These are phyloP conservation scores for Holothuria glaberrima DNA, from an alignment of 35 echinoderm and acorn worm species.

Conservation along the genomic window DNA sequence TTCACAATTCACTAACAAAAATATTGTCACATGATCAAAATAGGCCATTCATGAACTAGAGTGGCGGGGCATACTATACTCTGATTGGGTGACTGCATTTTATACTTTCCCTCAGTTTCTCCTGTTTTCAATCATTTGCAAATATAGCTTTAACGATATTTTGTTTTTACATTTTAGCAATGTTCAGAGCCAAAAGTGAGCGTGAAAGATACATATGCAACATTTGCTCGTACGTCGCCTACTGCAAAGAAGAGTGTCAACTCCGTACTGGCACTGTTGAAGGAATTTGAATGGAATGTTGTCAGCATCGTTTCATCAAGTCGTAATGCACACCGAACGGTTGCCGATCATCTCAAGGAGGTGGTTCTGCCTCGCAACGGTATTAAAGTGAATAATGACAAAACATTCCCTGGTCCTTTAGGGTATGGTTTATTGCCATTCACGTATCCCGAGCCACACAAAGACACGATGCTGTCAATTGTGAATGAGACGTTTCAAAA, in stretches of 20 bases:
- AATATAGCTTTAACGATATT: too few species aligned
- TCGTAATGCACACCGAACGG: background rate
- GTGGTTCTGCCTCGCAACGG: constrained; percentile 34
- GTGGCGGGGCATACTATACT: too few species aligned
- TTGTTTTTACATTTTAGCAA: constrained; percentile 63
- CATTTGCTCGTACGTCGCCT: constrained; percentile 85
- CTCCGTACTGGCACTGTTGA: constrained; percentile 73
- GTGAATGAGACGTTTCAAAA: constrained; percentile 63
- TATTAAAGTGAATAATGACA: constrained; percentile 50
- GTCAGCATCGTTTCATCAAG: constrained; percentile 66
- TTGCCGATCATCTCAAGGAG: constrained; percentile 20
- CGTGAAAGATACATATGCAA: constrained; percentile 74
- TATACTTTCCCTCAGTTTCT: too few species aligned
- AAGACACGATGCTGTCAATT: constrained; percentile 41
- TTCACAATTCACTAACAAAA: too few species aligned
- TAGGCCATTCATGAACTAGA: too few species aligned
- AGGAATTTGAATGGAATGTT: constrained; percentile 80
- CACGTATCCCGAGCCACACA: background rate
- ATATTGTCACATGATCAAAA: too few species aligned
- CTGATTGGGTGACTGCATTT: too few species aligned
- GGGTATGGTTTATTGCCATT: background rate
- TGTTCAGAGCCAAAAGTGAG: constrained; percentile 81
- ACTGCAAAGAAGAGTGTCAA: constrained; percentile 55
- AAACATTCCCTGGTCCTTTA: constrained; percentile 30
- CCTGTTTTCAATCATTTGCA: too few species aligned